Percentiles rank a stretch among this genome's conserved stretches.
phyloP scores from a whole-genome alignment of 1,140 invertebrate genomes.

The Phortica variegata region DNA sequence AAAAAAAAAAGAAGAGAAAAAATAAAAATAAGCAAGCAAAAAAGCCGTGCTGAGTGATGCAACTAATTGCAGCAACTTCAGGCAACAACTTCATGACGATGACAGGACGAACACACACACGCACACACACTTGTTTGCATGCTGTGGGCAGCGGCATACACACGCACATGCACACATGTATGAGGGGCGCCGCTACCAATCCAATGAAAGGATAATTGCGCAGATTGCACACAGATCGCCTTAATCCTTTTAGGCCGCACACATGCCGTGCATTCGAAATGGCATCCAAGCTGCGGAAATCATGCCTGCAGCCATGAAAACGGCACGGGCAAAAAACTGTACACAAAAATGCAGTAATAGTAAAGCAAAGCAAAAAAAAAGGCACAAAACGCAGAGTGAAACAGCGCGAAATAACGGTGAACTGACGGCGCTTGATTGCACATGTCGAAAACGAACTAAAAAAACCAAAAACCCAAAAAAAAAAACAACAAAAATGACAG shows the following conservation, averaged over 20 bases:
- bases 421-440: too few relatives aligned
- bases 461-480: too few relatives aligned
- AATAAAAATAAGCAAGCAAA: too few relatives aligned
- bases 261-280: constrained; percentile 8
- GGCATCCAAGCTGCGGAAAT: too few relatives aligned
- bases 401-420: too few relatives aligned
- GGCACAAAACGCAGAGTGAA: too few relatives aligned
- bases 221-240: constrained; percentile 52
- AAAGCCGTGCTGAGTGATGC: constrained; percentile 47
- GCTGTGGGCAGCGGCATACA: not conserved
- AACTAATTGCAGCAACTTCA: constrained; percentile 40
- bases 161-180: constrained; percentile 6
- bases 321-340: too few relatives aligned
- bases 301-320: too few relatives aligned
- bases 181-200: constrained; percentile 13
- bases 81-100: constrained; percentile 11
- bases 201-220: constrained; percentile 52
- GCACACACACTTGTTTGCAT: not conserved
- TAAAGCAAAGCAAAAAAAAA: too few relatives aligned
- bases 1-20: constrained; percentile 15
- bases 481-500: too few relatives aligned
- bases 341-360: too few relatives aligned
- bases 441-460: too few relatives aligned
- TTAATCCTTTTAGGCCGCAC: constrained; percentile 50
- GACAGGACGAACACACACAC: not conserved